Conservation (phyloP, 2,113 vertebrate species). For the Apeltes quadracus region DNA sequence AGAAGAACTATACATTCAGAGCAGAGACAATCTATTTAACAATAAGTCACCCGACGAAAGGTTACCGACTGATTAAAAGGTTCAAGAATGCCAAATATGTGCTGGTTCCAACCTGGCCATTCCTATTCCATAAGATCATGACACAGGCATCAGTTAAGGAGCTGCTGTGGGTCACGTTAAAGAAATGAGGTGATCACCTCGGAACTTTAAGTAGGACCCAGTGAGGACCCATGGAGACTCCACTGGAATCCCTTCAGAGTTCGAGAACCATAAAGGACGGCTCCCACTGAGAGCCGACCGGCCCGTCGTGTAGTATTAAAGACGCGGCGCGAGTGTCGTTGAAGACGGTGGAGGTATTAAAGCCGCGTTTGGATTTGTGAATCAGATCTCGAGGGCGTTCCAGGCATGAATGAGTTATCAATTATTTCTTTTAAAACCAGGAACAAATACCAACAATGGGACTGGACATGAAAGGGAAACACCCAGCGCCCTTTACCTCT, state of each 20-base stretch:
- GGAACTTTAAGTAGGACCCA: too few relatives aligned
- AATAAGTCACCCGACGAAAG: neutral
- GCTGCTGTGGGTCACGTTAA: slow-evolving; percentile 26
- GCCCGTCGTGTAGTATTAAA: neutral
- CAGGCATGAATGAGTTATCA: slow-evolving; percentile 50
- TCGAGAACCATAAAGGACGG: slow-evolving; percentile 39
- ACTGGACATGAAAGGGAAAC: slow-evolving; percentile 58
- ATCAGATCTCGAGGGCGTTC: slow-evolving; percentile 47
- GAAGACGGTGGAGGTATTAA: neutral
- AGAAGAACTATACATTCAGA: neutral
- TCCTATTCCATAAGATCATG: neutral
- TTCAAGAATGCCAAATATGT: slow-evolving; percentile 20
- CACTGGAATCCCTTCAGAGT: slow-evolving; percentile 27
- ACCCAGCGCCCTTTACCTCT: slow-evolving; percentile 48
- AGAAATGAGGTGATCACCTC: slow-evolving; percentile 32
- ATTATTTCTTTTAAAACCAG: slow-evolving; percentile 48
- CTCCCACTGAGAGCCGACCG: neutral
- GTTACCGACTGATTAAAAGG: neutral
- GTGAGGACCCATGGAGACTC: slow-evolving; percentile 47
- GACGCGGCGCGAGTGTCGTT: neutral
- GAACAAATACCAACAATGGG: slow-evolving; percentile 67
- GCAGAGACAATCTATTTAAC: neutral
- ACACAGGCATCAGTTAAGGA: slow-evolving; percentile 13
- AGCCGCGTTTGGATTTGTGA: slow-evolving; percentile 27
- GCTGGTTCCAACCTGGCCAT: neutral